A percentile compares a stretch with the other conserved stretches of the same genome.
These are phyloP conservation scores for Mastigias papua DNA, from an alignment of 30 jellyfish, hydroid and myxozoan genomes.

Conservation along the genomic window DNA sequence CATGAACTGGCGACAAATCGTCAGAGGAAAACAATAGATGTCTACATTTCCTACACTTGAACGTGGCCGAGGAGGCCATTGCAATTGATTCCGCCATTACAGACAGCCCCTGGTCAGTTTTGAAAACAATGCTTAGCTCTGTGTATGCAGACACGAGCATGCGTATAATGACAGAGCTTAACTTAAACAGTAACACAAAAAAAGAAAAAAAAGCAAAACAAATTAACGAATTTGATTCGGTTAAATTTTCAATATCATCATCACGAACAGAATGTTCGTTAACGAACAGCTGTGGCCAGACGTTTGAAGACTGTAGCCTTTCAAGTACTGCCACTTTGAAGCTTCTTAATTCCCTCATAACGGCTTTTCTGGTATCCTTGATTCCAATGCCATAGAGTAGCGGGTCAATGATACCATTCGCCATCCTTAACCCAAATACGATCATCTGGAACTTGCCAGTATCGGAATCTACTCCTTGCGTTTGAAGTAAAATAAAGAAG, in stretches of 20 bases:
- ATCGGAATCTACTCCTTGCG: background rate
- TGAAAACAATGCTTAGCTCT: background rate
- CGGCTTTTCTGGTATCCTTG: background rate
- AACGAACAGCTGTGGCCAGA: too few species aligned
- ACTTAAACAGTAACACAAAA: too few species aligned
- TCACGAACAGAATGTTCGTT: too few species aligned
- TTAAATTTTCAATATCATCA: too few species aligned
- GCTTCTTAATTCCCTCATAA: background rate
- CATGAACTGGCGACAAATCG: constrained; percentile 58
- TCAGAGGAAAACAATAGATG: constrained; percentile 25
- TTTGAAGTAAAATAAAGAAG: background rate
- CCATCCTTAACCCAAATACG: background rate
- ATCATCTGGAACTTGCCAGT: background rate
- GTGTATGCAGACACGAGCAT: background rate
- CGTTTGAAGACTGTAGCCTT: background rate
- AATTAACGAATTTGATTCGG: too few species aligned
- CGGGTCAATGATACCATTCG: background rate
- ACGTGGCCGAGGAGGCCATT: too few species aligned
- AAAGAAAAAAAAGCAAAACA: too few species aligned
- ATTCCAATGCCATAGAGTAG: background rate
- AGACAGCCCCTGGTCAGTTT: too few species aligned
- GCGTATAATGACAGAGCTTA: too few species aligned
- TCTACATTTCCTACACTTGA: constrained; percentile 76
- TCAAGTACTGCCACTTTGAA: background rate
- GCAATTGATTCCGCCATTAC: too few species aligned